Base-by-base conservation (phyloP, 2,888 invertebrate genomes). In the Alloplasta piceator region DNA sequence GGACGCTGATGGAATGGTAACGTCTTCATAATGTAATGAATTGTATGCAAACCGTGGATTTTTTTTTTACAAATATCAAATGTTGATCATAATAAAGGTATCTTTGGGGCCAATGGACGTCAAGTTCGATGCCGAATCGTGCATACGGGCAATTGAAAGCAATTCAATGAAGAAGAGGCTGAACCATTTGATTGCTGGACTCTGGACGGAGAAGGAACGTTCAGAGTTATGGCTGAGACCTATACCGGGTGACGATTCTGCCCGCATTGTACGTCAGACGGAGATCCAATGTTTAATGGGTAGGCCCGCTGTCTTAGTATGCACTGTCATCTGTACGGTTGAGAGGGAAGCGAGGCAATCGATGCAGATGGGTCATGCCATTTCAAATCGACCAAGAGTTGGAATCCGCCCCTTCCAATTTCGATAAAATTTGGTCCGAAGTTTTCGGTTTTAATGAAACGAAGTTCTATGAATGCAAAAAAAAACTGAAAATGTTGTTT, bases 1-100 rank as follows among this genome's bases (percentile, higher is more conserved):
- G 48, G 48, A 48, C 12, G 48, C 10, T 12, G n/a, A 48, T 10
- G 48, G 55, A 14, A 55, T 16, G 16, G 55, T 55, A 55, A 55
- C 55, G 6, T 6, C 10, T 9, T 55, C 7, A 7, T 6, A 55
- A 16, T 55, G 6, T 6, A 55, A 55, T 55, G 0, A 6, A 14
- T 55, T 6, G 16, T 55, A 55, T 6, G 16, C 16, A 55, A 16
- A 16, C 14, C 55, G 9, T 7, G 16, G 16, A 16, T 14, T 14
- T 16, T 16, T 14, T 6, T n/a, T 55, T 55, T n/a, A 16, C 7
- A 16, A 9, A 16, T 16, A 48, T 48, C 10, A 12, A 0, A 48
- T n/a, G 26, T 26, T 10, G 48, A 6, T 48, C 4, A 3, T 48
- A 48, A 10, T 48, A 2, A 48, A 48, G 48, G 48, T 48, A 48